Evolutionary conservation across 2,113 vertebrate species (phyloP).

Genomic region (Pseudopipra pipra): DNA sequence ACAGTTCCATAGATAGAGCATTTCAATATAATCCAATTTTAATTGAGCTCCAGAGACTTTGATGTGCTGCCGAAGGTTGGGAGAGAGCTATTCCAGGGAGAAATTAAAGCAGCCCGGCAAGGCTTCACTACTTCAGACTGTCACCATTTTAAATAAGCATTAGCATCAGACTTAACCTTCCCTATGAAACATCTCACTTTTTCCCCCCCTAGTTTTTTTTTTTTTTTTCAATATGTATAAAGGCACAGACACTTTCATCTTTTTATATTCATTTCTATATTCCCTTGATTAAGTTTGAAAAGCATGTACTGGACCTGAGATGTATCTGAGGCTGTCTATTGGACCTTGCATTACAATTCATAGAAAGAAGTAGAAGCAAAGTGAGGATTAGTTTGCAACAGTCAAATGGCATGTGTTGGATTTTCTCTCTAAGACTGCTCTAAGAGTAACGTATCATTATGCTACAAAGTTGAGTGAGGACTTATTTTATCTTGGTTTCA

Average conservation of each 20-base stretch:
- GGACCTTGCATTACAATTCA: slow-evolving; percentile 62
- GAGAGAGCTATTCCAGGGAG: slow-evolving; percentile 94
- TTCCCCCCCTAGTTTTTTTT: slow-evolving; percentile 43
- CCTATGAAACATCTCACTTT: slow-evolving; percentile 82
- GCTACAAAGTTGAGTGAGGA: slow-evolving; percentile 34
- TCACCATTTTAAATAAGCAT: slow-evolving; percentile 94
- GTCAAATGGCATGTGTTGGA: slow-evolving; percentile 74
- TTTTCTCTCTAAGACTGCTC: slow-evolving; percentile 57
- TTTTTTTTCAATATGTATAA: slow-evolving; percentile 49
- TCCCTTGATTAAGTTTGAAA: slow-evolving; percentile 76
- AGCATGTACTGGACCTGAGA: slow-evolving; percentile 78
- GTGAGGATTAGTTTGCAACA: slow-evolving; percentile 80
- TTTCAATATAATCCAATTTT: slow-evolving; percentile 99
- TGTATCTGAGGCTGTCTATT: slow-evolving; percentile 60
- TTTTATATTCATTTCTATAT: slow-evolving; percentile 73
- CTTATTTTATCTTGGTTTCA: slow-evolving; percentile 47
- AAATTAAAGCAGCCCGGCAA: slow-evolving; percentile 90
- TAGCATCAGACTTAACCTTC: slow-evolving; percentile 92
- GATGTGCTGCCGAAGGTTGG: slow-evolving; percentile 91
- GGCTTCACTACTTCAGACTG: slow-evolving; percentile 85
- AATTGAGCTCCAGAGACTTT: slow-evolving; percentile 99
- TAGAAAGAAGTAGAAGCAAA: slow-evolving; percentile 63
- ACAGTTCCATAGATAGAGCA: slow-evolving; percentile 86
- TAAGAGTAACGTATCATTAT: background rate
- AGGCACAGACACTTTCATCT: slow-evolving; percentile 77